Percentiles rank a stretch among this genome's conserved stretches.
These are phyloP conservation scores for Micropoecilia bifurca DNA, from an alignment of 2,797 vertebrate genomes.

Conservation along the genomic window DNA sequence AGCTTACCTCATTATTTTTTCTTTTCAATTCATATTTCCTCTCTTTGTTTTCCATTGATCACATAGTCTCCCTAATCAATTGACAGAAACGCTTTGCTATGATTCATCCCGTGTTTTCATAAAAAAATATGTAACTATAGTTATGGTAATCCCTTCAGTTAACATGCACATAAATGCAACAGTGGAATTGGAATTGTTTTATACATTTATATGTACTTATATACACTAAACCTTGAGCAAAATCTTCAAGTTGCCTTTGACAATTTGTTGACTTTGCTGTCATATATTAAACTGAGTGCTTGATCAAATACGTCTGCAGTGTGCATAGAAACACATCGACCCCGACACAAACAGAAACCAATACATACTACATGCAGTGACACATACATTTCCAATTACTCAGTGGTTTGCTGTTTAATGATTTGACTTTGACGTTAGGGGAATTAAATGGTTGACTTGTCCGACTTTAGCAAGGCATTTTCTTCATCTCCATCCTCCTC, in stretches of 20 bases:
- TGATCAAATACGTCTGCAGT: constrained; percentile 75
- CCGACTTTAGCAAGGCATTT: constrained; percentile 66
- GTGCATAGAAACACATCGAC: constrained; percentile 29
- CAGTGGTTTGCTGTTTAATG: constrained; percentile 73
- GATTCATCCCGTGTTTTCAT: constrained; percentile 8
- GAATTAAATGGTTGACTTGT: constrained; percentile 74
- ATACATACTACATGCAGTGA: constrained; percentile 28
- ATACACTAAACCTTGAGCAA: constrained; percentile 23
- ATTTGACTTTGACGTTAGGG: constrained; percentile 67
- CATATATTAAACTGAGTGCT: constrained; percentile 68
- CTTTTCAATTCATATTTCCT: constrained; percentile 44
- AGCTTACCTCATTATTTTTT: constrained; percentile 57
- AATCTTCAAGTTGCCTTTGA: constrained; percentile 48
- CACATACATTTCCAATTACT: constrained; percentile 72
- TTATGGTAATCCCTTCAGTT: background rate
- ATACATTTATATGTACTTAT: constrained; percentile 18
- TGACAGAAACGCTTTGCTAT: constrained; percentile 19
- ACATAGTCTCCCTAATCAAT: constrained; percentile 19
- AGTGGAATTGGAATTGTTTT: background rate
- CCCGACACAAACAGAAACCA: constrained; percentile 22
- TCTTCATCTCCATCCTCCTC: constrained; percentile 51
- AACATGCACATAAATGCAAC: background rate
- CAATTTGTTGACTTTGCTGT: constrained; percentile 66
- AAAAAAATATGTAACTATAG: background rate
- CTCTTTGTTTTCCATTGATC: constrained; percentile 42